Evolutionary conservation across 2,113 vertebrate genomes (phyloP).

Genomic region (Rhabdomys dilectus): DNA sequence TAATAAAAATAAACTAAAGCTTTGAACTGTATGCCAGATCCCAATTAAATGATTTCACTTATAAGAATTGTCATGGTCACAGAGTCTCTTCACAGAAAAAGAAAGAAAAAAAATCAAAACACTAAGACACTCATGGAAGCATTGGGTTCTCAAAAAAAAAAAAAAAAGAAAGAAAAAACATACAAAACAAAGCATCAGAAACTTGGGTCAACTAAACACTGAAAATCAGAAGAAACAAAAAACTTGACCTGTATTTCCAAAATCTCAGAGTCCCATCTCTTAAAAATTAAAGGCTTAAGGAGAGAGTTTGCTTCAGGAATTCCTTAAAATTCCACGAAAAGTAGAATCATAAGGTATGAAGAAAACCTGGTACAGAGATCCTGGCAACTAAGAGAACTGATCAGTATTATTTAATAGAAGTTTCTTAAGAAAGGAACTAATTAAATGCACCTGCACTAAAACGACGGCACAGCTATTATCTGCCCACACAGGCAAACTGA

Average conservation of each 20-base stretch:
- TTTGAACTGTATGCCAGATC: background rate
- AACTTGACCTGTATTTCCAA: background rate
- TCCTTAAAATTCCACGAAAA: slow-evolving; percentile 68
- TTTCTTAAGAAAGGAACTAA: slow-evolving; percentile 66
- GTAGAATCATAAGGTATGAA: background rate
- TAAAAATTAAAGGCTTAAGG: background rate
- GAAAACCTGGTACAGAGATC: background rate
- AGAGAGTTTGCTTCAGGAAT: slow-evolving; percentile 64
- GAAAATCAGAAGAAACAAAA: background rate
- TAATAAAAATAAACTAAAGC: background rate
- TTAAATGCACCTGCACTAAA: slow-evolving; percentile 78
- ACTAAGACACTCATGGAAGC: background rate
- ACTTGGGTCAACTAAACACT: slow-evolving; percentile 1
- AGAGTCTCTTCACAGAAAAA: background rate
- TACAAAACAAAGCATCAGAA: slow-evolving; percentile 20
- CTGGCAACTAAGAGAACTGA: slow-evolving; percentile 41
- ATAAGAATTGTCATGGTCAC: background rate
- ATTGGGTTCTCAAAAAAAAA: background rate
- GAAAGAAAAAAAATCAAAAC: background rate
- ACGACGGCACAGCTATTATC: slow-evolving; percentile 75
- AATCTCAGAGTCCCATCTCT: background rate
- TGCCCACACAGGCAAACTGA: slow-evolving; percentile 66
- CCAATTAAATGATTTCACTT: background rate
- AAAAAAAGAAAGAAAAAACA: no score
- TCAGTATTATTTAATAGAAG: slow-evolving; percentile 59